Percentiles rank a stretch among this genome's conserved stretches.
Evolutionary conservation across 2,797 vertebrate species (phyloP).

Genomic region (Crossoptilon crossoptilon): DNA sequence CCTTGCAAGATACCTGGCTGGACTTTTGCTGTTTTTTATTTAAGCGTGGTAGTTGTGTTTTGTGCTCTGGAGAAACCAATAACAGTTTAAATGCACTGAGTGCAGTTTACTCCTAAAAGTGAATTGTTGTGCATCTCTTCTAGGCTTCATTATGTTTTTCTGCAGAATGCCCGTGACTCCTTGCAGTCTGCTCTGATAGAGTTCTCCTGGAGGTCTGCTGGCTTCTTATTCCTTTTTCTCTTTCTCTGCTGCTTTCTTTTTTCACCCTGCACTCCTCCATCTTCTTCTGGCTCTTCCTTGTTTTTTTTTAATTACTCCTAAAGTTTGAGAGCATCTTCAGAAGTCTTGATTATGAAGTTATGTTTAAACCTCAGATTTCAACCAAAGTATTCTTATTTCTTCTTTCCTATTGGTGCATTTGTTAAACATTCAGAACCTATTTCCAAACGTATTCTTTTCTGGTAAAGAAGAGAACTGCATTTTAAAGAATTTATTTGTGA

Average conservation of each 20-base stretch:
- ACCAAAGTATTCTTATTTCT: not conserved
- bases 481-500: not conserved
- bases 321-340: not conserved
- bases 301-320: not conserved
- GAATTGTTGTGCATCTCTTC: not conserved
- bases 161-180: not conserved
- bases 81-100: not conserved
- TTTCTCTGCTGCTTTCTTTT: not conserved
- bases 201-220: not conserved
- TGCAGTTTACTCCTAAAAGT: not conserved
- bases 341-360: not conserved
- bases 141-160: not conserved
- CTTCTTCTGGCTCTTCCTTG: not conserved
- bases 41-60: not conserved
- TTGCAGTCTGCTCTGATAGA: not conserved
- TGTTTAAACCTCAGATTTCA: not conserved
- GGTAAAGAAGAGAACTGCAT: accelerated
- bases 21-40: not conserved
- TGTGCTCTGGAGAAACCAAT: not conserved
- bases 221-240: not conserved
- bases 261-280: not conserved
- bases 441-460: not conserved
- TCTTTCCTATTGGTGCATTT: not conserved
- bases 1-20: not conserved
- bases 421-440: not conserved